A percentile compares a stretch with the other conserved stretches of the same genome.
Conservation (phyloP, 2,888 invertebrate species). For the Cyaniris semiargus region DNA sequence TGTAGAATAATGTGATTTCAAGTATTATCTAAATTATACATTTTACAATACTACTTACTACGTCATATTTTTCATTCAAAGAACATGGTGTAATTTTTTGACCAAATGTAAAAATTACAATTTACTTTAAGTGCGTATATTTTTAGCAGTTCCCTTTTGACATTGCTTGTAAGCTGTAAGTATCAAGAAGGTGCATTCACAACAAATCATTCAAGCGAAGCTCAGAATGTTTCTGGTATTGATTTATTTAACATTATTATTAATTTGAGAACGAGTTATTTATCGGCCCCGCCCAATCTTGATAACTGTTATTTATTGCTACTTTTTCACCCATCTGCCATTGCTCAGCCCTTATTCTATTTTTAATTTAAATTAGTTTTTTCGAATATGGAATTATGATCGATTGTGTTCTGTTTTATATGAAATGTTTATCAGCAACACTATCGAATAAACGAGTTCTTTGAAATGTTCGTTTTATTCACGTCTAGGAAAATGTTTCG, state of each 20-base stretch:
- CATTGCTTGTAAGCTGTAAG: constrained; percentile 47
- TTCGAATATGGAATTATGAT: constrained; percentile 21
- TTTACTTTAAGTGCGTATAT: no score
- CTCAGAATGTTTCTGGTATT: constrained; percentile 75
- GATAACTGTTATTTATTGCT: constrained; percentile 67
- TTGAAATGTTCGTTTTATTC: background rate
- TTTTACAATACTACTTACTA: no score
- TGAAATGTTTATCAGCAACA: background rate
- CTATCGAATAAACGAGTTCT: background rate
- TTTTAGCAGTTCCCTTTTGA: no score
- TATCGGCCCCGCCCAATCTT: constrained; percentile 71
- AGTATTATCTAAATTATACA: no score
- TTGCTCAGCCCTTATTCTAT: constrained; percentile 42
- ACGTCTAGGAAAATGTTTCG: no score
- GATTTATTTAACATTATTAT: constrained; percentile 79
- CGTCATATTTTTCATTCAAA: no score
- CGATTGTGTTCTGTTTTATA: background rate
- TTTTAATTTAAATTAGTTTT: constrained; percentile 23
- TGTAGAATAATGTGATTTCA: no score
- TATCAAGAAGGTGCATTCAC: constrained; percentile 56
- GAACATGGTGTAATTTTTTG: no score
- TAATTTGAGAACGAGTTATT: constrained; percentile 71
- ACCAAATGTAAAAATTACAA: no score
- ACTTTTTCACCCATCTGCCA: constrained; percentile 51
- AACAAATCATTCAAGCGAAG: constrained; percentile 76